Conservation (phyloP, 2,113 vertebrate genomes). For the Ammospiza caudacuta region DNA sequence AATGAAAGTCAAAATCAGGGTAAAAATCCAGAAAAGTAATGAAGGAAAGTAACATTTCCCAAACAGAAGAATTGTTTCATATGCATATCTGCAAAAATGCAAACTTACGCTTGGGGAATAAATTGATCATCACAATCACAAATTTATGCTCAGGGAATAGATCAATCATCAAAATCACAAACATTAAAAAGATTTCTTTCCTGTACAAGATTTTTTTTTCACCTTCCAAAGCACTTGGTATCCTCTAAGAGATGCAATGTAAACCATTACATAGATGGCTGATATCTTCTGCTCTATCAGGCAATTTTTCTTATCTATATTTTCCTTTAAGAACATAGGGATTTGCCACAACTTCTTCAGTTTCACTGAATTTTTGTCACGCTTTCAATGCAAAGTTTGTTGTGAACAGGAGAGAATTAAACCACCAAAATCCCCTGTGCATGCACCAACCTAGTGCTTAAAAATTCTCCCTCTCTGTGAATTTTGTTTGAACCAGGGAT, state of each 20-base stretch:
- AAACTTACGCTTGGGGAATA: neutral
- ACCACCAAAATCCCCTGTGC: neutral
- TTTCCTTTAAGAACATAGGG: neutral
- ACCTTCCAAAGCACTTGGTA: neutral
- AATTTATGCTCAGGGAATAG: neutral
- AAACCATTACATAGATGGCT: neutral
- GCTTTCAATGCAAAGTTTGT: neutral
- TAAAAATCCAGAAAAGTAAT: neutral
- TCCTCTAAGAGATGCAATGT: neutral
- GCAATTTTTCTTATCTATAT: neutral
- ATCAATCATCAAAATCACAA: neutral
- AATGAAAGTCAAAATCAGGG: neutral
- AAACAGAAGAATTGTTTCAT: neutral
- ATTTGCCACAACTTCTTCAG: neutral
- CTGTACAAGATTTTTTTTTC: neutral
- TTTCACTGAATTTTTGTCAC: neutral
- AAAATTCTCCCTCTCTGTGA: neutral
- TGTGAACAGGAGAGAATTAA: neutral
- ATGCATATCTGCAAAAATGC: neutral
- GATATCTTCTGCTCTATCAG: neutral
- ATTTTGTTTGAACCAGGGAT: neutral
- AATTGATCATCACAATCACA: neutral
- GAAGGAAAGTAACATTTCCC: neutral
- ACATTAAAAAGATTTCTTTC: neutral
- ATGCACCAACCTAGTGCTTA: neutral